A percentile compares a stretch with the other conserved stretches of the same genome.
Conservation (phyloP, 2,797 vertebrate genomes). For the Myotis pilosus region DNA sequence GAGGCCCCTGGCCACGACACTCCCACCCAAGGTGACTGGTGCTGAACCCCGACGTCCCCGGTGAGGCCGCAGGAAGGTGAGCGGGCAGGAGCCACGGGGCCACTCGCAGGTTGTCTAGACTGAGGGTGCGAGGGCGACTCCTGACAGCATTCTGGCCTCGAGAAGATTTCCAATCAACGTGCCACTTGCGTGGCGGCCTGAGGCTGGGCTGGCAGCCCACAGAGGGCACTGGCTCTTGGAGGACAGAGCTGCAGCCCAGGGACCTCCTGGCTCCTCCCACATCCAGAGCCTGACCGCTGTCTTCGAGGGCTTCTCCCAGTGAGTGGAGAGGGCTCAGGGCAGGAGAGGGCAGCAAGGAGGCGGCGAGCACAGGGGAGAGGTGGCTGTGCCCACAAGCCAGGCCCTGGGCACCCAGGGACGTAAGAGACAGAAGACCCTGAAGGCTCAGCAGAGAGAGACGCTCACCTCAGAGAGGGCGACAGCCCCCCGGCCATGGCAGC, state of each 20-base stretch:
- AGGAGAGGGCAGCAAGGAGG: not conserved
- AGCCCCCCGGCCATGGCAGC: not conserved
- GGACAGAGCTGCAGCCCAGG: not conserved
- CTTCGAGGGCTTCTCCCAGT: not conserved
- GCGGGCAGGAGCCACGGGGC: not conserved
- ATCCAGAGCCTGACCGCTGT: not conserved
- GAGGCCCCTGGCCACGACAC: conserved; percentile 46
- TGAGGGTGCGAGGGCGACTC: not conserved
- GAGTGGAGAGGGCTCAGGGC: not conserved
- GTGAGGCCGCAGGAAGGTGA: not conserved
- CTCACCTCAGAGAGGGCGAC: not conserved
- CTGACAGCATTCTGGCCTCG: not conserved
- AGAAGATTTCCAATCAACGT: conserved; percentile 59
- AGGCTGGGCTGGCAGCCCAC: not conserved
- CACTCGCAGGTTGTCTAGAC: not conserved
- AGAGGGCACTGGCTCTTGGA: conserved; percentile 34
- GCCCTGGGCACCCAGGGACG: not conserved
- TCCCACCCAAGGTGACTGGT: conserved; percentile 28
- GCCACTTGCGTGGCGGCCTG: conserved; percentile 32
- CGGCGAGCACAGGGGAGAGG: not conserved
- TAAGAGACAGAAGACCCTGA: not conserved
- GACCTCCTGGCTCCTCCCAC: not conserved
- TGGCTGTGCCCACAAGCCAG: not conserved
- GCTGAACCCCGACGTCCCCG: not conserved
- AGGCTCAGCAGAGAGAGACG: not conserved